phyloP scores from a whole-genome alignment of 2,797 vertebrate species.

The Valencia hispanica region DNA sequence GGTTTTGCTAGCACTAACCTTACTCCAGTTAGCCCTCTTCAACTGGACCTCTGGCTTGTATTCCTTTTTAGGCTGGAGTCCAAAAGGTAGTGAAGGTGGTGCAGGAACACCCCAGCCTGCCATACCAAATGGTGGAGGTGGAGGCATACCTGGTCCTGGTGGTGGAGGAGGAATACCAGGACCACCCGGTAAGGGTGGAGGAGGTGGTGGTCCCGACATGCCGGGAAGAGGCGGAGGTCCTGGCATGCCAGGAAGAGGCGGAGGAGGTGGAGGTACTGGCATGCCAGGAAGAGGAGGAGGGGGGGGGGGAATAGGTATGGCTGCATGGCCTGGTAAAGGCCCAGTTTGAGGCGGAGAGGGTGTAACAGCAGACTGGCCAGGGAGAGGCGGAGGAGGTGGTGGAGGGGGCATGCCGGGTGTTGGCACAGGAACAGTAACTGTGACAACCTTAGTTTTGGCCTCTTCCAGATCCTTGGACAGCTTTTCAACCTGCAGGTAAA shows the following conservation, averaged over 20 bases:
- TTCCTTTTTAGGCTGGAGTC: constrained; percentile 84
- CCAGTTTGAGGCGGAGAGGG: constrained; percentile 62
- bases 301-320: not conserved
- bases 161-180: constrained; percentile 52
- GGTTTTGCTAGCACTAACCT: constrained; percentile 78
- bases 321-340: constrained; percentile 55
- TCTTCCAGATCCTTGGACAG: constrained; percentile 86
- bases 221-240: constrained; percentile 72
- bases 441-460: constrained; percentile 81
- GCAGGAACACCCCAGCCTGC: constrained; percentile 71
- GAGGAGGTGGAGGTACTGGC: constrained; percentile 45
- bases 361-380: constrained; percentile 48
- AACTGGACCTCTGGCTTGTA: constrained; percentile 87
- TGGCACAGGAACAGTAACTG: constrained; percentile 72
- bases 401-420: constrained; percentile 49
- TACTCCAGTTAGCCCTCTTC: constrained; percentile 87
- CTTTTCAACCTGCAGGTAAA: constrained; percentile 77
- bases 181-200: constrained; percentile 59
- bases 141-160: constrained; percentile 38
- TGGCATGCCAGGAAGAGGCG: constrained; percentile 63
- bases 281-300: constrained; percentile 64
- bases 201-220: constrained; percentile 31
- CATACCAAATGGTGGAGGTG: constrained; percentile 59
- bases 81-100: constrained; percentile 78
- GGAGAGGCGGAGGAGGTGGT: constrained; percentile 51